Evolutionary conservation across 1,140 invertebrate genomes (phyloP), one percentile per base, ranked within the genome.

Genomic region (Caenorhabditis remanei): DNA sequence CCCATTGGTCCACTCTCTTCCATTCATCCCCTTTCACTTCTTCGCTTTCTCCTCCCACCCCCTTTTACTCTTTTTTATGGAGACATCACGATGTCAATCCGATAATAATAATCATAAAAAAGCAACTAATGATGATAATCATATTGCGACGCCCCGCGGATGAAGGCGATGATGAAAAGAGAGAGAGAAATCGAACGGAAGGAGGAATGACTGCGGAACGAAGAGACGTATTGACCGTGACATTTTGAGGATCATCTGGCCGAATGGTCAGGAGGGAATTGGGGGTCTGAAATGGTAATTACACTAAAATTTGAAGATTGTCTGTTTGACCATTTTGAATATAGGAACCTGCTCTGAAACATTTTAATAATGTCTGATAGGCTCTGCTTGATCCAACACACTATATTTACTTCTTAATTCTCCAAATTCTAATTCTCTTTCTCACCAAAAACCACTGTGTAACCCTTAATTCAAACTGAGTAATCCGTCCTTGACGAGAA

Each of bases 91-190:
- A 32, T 65, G 21, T 65, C 32, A 40, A 40, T 65, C 61, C 56
- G 56, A 65, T 65, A 65, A 65, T 65, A 65, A 65, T 65, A 32
- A 65, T 65, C 61, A 65, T 65, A 65, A 65, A 65, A 65, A 65
- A 65, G 61, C 61, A 65, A 65, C 61, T 65, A 65, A 65, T 41
- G 61, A 40, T 40, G 61, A 65, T 65, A 65, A 65, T 65, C 61
- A 65, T 65, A 65, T 32, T 40, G 32, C 61, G 61, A 32, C 16
- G 61, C 24, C 61, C 61, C 9, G 9, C 24, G 16, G 32, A 19
- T 58, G 1, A 16, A 13, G 24, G 32, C 21, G 24, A 40, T 32
- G 61, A 65, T 14, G 32, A 14, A 32, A 8, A 40, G 61, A 41
- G 56, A 32, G 24, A 40, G 9, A 14, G n/a, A 3, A 14, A 6